Base-by-base conservation (phyloP, 2,797 vertebrate genomes). In the Apogon talboti region DNA sequence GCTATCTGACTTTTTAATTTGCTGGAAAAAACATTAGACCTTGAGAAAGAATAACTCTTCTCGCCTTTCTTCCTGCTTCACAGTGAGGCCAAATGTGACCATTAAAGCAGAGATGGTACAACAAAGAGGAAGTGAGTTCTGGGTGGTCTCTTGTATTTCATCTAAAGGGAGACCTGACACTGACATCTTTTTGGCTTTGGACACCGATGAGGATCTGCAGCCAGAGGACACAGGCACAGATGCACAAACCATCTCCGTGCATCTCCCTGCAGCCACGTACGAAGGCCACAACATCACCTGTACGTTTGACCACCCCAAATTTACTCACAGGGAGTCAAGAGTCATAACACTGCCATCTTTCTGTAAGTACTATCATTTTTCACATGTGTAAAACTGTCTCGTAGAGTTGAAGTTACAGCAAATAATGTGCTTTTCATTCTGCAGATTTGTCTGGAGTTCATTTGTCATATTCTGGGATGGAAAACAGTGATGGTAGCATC, bases 91-190 rank as follows among this genome's bases (percentile, higher is more conserved):
- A 67, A 83, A 80, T 43, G 76, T 93, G 76, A 91, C 76, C 54
- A 73, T 92, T 70, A 85, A 88, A 76, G 81, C 77, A 43, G 69
- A 78, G 57, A 76, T 91, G 78, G 60, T 82, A 63, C 74, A 83
- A 64, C 53, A 51, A 71, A 85, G 60, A 68, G 90, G 71, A 82
- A 76, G 64, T 54, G 84, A 87, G 6, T 81, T 88, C 78, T 86
- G 90, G 86, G 85, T 88, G 83, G 91, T 94, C 84, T 87, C 73
- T 40, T 94, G 93, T 71, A 49, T 76, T 76, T 91, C 91, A n/a
- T 83, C 82, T 66, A 91, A 90, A 57, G 92, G 92, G 50, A 90
- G 86, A 78, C 93, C 93, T 37, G 81, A 83, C 43, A 78, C 92
- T 41, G 73, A 85, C 56, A 87, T 93, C 62, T 81, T 82, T 57